Evolutionary conservation across 2,888 invertebrate species (phyloP), one percentile per base, ranked within the genome.

Genomic region (Xestia c-nigrum): DNA sequence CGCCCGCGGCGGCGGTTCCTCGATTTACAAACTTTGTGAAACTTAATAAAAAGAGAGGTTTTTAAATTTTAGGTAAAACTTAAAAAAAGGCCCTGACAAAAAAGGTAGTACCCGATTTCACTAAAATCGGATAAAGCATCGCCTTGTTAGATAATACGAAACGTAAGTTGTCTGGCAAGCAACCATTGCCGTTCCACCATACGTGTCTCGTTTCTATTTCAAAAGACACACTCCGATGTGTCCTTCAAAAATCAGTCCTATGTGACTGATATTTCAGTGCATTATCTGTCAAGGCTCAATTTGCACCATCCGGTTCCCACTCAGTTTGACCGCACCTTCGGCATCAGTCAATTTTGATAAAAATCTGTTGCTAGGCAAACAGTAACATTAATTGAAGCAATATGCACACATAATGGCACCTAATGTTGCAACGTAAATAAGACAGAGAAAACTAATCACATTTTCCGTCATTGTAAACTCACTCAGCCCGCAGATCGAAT

Each of bases 21-120:
- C 38, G n/a, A 57, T 74, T 81, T 50, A 71, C 24, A 81, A 78
- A 59, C 38, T 71, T 73, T 7, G 19, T 40, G 6, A 63, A 81
- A 73, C 14, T 38, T 66, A 50, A 31, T 14, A 24, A 14, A 14
- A 61, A 65, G 71, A 55, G 31, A 59, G 4, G 24, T 24, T 47
- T 72, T 43, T 14, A 9, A 73, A 70, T 40, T 52, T 79, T 31
- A 64, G 50, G 6, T 19, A 24, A 6, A 63, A 50, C 7, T 31
- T 4, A 38, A 43, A 5, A 47, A 24, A 80, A 10, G 10, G 40
- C n/a, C 50, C 9, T 14, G 47, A 64, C 4, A 31, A 50, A 0
- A 72, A 40, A 1, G 38, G n/a, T 63, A 19, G 10, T 61, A 21
- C 38, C 38, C 38, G 21, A 63, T 64, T 64, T n/a, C n/a, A 64